Conservation (phyloP, 2,797 vertebrate genomes). For the Passerculus sandwichensis region DNA sequence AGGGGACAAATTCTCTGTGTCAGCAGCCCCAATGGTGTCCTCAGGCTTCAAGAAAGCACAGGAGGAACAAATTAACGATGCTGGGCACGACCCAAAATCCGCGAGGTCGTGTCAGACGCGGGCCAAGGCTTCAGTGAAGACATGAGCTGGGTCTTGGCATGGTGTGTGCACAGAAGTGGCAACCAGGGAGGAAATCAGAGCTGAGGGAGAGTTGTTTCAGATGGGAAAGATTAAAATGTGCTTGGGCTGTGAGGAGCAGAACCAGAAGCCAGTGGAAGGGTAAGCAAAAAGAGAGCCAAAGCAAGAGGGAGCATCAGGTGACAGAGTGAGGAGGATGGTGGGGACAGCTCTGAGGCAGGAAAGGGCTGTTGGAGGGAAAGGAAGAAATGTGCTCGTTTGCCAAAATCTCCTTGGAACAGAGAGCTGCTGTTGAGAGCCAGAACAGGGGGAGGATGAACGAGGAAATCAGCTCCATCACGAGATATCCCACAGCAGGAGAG, state of each 20-base stretch:
- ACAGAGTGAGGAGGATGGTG: background rate
- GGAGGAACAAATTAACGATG: conserved; percentile 1
- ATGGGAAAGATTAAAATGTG: conserved; percentile 44
- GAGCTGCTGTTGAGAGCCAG: background rate
- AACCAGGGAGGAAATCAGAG: background rate
- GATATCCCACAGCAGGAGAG: background rate
- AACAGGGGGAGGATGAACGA: fast-evolving
- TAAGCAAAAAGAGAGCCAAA: conserved; percentile 30
- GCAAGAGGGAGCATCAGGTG: conserved; percentile 20
- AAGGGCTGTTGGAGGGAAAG: background rate
- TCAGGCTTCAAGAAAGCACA: conserved; percentile 2
- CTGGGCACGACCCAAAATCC: conserved; percentile 24
- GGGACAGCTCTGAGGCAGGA: conserved; percentile 11
- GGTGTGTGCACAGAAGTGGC: conserved; percentile 10
- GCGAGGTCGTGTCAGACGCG: background rate
- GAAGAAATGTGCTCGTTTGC: background rate
- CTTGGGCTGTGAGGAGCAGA: background rate
- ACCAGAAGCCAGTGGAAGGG: background rate
- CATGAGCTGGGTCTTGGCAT: conserved; percentile 14
- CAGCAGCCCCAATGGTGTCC: conserved; percentile 7
- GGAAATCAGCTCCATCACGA: conserved; percentile 9
- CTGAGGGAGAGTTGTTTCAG: background rate
- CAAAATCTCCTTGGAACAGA: conserved; percentile 31
- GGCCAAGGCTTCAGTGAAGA: conserved; percentile 28
- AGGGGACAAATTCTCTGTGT: background rate